Conservation (phyloP, 2,888 invertebrate species). For the Pegoplata infirma region DNA sequence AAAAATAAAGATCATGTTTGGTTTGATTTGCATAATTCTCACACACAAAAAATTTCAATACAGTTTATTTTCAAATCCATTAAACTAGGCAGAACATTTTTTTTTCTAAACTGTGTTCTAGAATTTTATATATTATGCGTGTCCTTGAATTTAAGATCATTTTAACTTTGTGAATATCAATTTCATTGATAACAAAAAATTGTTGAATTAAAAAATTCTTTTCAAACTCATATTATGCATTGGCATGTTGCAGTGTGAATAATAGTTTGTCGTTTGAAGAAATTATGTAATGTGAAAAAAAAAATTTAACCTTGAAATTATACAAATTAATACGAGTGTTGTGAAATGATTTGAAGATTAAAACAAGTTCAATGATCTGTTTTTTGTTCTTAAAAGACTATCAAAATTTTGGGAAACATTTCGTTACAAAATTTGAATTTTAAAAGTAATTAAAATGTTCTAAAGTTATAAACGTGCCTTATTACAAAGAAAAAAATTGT, state of each 20-base stretch:
- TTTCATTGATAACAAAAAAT: conserved; percentile 42
- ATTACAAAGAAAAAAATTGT: too few relatives aligned
- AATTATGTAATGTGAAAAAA: not conserved
- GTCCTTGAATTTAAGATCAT: conserved; percentile 60
- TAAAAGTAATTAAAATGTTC: too few relatives aligned
- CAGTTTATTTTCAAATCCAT: not conserved
- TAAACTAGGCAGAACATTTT: conserved; percentile 8
- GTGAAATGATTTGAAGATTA: not conserved
- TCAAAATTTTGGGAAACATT: too few relatives aligned
- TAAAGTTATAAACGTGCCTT: too few relatives aligned
- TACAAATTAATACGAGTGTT: not conserved
- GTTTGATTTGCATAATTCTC: conserved; percentile 61
- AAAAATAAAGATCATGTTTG: conserved; percentile 51
- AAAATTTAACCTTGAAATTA: not conserved
- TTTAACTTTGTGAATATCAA: conserved; percentile 37
- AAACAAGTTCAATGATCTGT: not conserved
- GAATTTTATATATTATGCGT: conserved; percentile 47
- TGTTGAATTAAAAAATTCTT: conserved; percentile 17
- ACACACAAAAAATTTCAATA: conserved; percentile 50
- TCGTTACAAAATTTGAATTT: too few relatives aligned
- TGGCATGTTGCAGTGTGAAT: conserved; percentile 32
- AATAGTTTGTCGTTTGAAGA: not conserved
- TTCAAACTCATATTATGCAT: conserved; percentile 42
- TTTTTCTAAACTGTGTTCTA: conserved; percentile 12
- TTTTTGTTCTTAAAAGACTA: too few relatives aligned